Conservation (phyloP, 2,888 invertebrate genomes). For the Pegoplata infirma region DNA sequence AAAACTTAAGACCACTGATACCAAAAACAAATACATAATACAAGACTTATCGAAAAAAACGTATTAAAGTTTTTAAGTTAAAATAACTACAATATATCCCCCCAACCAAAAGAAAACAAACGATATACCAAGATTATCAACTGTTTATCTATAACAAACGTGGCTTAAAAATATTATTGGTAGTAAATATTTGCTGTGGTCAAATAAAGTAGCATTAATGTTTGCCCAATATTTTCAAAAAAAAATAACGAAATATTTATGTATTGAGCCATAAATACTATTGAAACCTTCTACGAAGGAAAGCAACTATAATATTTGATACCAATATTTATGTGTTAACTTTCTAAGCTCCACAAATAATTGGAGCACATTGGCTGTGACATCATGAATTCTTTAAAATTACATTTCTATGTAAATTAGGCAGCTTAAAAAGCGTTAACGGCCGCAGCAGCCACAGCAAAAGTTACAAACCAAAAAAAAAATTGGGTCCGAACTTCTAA, state of each 20-base stretch:
- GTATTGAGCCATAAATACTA: slow-evolving; percentile 10
- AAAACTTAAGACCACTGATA: too few relatives aligned
- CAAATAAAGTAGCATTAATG: slow-evolving; percentile 38
- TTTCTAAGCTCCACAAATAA: slow-evolving; percentile 47
- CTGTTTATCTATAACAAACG: slow-evolving; percentile 31
- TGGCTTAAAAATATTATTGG: slow-evolving; percentile 3
- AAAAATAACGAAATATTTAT: background rate
- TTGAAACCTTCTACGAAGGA: background rate
- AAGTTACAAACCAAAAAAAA: background rate
- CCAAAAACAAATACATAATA: background rate
- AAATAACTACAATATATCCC: background rate
- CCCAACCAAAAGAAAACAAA: background rate
- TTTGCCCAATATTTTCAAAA: background rate
- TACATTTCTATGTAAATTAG: slow-evolving; percentile 49
- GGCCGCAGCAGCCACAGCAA: background rate
- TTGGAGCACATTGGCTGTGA: slow-evolving; percentile 13
- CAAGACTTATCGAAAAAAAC: background rate
- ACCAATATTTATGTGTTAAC: slow-evolving; percentile 42
- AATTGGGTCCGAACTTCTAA: background rate
- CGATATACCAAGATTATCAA: slow-evolving; percentile 21
- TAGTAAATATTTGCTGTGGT: slow-evolving; percentile 22
- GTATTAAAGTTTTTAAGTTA: background rate
- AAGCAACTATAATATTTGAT: background rate
- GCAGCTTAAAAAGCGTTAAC: background rate
- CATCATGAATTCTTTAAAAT: slow-evolving; percentile 18